phyloP scores from a whole-genome alignment of 2,888 invertebrate species.

The Trichacis sp. region DNA sequence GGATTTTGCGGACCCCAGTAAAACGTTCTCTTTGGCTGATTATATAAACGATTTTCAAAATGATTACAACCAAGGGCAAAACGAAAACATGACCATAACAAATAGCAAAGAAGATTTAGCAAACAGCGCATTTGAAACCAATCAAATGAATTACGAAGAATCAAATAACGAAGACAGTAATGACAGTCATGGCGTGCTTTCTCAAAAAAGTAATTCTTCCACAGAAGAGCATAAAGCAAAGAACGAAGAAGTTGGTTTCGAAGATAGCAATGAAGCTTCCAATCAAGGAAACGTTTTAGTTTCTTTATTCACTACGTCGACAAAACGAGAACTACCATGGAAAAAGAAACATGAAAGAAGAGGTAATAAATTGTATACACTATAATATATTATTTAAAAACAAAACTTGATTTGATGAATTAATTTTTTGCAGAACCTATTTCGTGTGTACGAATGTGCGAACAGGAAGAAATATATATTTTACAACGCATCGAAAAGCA shows the following conservation, averaged over 20 bases:
- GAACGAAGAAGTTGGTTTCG: slow-evolving; percentile 40
- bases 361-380: slow-evolving; percentile 40
- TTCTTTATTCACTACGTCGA: slow-evolving; percentile 64
- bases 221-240: slow-evolving; percentile 59
- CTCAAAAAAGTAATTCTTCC: slow-evolving; percentile 8
- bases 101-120: slow-evolving; percentile 20
- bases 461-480: slow-evolving; percentile 70
- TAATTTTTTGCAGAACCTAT: slow-evolving; percentile 47
- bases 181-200: slow-evolving; percentile 49
- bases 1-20: slow-evolving; percentile 46
- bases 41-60: slow-evolving; percentile 52
- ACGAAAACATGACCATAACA: slow-evolving; percentile 18
- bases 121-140: slow-evolving; percentile 52
- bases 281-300: slow-evolving; percentile 49
- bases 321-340: slow-evolving; percentile 70
- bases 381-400: no score
- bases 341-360: slow-evolving; percentile 46
- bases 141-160: slow-evolving; percentile 63
- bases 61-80: slow-evolving; percentile 34
- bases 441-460: slow-evolving; percentile 63
- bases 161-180: slow-evolving; percentile 52
- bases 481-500: slow-evolving; percentile 59
- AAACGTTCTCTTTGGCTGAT: slow-evolving; percentile 53
- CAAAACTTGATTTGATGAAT: background rate
- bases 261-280: slow-evolving; percentile 44